Evolutionary conservation across 2,888 invertebrate genomes (phyloP), one percentile per base, ranked within the genome.

Genomic region (Meta bourneti): DNA sequence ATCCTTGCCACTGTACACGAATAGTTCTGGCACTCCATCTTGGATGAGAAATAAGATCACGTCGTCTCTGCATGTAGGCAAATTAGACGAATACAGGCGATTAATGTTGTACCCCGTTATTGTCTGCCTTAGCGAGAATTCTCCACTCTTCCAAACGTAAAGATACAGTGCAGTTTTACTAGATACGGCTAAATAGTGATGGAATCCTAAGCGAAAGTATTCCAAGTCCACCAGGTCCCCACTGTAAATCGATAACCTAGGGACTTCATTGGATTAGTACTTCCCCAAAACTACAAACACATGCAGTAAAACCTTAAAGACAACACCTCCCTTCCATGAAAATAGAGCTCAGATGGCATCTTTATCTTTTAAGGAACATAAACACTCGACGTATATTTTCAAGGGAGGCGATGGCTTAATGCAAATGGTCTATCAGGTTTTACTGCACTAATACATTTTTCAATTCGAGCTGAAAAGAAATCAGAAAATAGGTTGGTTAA

Each of bases 1-100:
- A 7, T 6, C 54, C 20, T 61, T 52, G 4, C 93, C 93, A 52
- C 54, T 82, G 77, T 80, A 93, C 7, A 88, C 72, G 34, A 77
- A 77, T 16, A 93, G 19, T 0, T 20, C 51, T 4, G 52, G n/a
- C 1, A 61, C n/a, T 9, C 48, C 48, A 13, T 89, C 72, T 13
- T 61, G 51, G 5, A 92, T 20, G 13, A 82, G 34, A 34, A 90
- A 71, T 7, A 93, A 6, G 5, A 90, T 48, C 13, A 93, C 90
- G n/a, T 93, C 93, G 70, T 93, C 93, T 54, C 93, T 49, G 75
- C 93, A 93, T 2, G 92, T 79, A 0, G 92, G 85, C 9, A 93
- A 34, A 16, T 16, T 61, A 6, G 85, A 54, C 0, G 84, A 61
- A n/a, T 90, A 82, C 6, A 80, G 8, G 20, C 90, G 83, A 4